Percentiles rank a stretch among this genome's conserved stretches.
phyloP scores from a whole-genome alignment of 1,140 invertebrate species.

The Ceratoteleas bidentatus region DNA sequence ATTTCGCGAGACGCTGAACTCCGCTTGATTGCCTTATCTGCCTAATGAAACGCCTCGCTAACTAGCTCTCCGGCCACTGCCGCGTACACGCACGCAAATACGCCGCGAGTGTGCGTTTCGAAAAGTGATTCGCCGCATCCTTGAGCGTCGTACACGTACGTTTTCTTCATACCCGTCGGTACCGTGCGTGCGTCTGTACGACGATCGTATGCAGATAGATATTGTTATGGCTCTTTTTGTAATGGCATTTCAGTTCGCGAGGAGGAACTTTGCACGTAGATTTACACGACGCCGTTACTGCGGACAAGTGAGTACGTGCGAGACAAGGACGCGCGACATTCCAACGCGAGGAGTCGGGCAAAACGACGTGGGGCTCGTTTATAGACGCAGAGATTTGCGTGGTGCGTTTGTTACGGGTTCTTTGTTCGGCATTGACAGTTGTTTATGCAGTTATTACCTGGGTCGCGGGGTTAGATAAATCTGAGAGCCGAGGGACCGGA shows the following conservation, averaged over 20 bases:
- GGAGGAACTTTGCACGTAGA: slow-evolving; percentile 51
- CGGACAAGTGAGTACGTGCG: slow-evolving; percentile 11
- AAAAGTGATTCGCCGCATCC: slow-evolving; percentile 16
- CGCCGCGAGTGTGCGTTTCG: slow-evolving; percentile 19
- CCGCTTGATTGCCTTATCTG: slow-evolving; percentile 78
- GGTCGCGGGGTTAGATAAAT: slow-evolving; percentile 34
- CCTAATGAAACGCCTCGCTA: slow-evolving; percentile 79
- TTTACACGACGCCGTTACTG: slow-evolving; percentile 62
- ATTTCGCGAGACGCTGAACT: slow-evolving; percentile 63
- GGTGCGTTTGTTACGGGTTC: slow-evolving; percentile 29
- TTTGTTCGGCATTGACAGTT: slow-evolving; percentile 54
- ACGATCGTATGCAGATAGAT: slow-evolving; percentile 48
- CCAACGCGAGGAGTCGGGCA: slow-evolving; percentile 7
- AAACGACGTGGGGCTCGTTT: slow-evolving; percentile 31
- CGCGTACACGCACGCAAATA: slow-evolving; percentile 31
- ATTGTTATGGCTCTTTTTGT: slow-evolving; percentile 68
- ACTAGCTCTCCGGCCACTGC: slow-evolving; percentile 69
- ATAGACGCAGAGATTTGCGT: slow-evolving; percentile 16
- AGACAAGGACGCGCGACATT: slow-evolving; percentile 28
- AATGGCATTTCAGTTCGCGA: slow-evolving; percentile 45
- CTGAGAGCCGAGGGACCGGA: neutral
- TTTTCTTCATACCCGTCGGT: neutral
- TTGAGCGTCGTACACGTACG: neutral
- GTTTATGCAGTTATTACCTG: slow-evolving; percentile 59
- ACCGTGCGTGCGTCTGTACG: neutral